Conservation (phyloP, 2,113 vertebrate genomes). For the Cyphomyrus discorhynchus region DNA sequence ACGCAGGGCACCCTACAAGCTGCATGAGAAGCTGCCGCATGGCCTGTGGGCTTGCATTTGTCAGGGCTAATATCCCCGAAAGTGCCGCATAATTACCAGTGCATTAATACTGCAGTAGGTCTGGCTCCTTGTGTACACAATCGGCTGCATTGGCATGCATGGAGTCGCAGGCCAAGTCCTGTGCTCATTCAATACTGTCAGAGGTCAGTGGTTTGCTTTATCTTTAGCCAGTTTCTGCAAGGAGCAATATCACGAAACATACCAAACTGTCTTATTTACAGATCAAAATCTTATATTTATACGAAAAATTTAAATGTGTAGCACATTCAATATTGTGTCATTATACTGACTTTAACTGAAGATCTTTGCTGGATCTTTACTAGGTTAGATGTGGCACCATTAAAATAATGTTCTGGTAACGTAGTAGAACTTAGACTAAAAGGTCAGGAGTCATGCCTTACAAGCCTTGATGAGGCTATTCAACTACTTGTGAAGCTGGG, state of each 20-base stretch:
- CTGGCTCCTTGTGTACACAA: not conserved
- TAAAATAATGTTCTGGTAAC: not conserved
- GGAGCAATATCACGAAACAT: not conserved
- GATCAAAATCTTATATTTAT: not conserved
- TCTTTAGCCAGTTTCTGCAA: not conserved
- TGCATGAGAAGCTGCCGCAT: not conserved
- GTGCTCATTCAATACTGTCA: not conserved
- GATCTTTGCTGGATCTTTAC: not conserved
- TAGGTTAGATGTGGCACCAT: not conserved
- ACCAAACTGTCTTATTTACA: not conserved
- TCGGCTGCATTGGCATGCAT: not conserved
- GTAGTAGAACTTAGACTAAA: not conserved
- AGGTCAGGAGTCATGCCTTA: not conserved
- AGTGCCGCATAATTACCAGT: not conserved
- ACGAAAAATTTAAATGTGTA: not conserved
- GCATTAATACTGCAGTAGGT: not conserved
- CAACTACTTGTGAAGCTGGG: no score
- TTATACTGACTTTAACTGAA: not conserved
- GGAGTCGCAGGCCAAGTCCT: not conserved
- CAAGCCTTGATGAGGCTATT: not conserved
- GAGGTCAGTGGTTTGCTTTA: not conserved
- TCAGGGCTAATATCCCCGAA: not conserved
- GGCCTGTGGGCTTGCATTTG: not conserved
- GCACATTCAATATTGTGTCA: not conserved
- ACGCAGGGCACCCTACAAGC: not conserved